phyloP scores from a whole-genome alignment of 1,140 invertebrate genomes.

The Scaptomyza graminum region DNA sequence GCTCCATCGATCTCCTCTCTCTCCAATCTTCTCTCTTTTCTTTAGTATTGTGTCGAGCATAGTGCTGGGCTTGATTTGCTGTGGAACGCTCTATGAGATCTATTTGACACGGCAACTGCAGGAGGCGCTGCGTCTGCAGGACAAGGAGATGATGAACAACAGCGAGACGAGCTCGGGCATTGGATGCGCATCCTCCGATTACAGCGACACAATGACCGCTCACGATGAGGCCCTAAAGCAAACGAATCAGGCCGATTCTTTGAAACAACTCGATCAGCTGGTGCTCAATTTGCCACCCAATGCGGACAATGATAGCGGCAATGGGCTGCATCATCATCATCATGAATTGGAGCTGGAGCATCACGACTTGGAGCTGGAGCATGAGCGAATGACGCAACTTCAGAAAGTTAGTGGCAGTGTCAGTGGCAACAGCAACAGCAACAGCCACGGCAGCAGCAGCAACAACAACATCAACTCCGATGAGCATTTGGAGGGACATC shows the following conservation, averaged over 20 bases:
- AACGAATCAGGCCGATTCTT: slow-evolving; percentile 56
- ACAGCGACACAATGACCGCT: slow-evolving; percentile 73
- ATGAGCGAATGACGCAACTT: slow-evolving; percentile 17
- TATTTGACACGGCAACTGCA: slow-evolving; percentile 84
- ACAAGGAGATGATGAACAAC: slow-evolving; percentile 82
- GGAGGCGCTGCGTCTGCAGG: slow-evolving; percentile 69
- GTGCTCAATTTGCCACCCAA: slow-evolving; percentile 74
- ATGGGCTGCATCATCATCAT: slow-evolving; percentile 82
- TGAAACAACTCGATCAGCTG: slow-evolving; percentile 76
- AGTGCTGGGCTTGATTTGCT: slow-evolving; percentile 86
- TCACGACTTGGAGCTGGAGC: not conserved
- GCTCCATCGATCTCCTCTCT: slow-evolving; percentile 1
- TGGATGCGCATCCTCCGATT: slow-evolving; percentile 84
- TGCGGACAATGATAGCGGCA: slow-evolving; percentile 66
- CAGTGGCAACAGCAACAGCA: slow-evolving; percentile 5
- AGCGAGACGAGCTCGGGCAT: slow-evolving; percentile 83
- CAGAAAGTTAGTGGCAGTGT: not conserved
- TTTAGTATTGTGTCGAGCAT: slow-evolving; percentile 86
- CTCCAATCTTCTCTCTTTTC: slow-evolving; percentile 24
- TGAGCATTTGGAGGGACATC: slow-evolving; percentile 85
- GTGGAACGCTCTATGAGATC: slow-evolving; percentile 87
- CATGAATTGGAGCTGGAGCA: slow-evolving; percentile 69
- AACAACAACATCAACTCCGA: slow-evolving; percentile 87
- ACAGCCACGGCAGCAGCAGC: not conserved
- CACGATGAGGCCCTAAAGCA: slow-evolving; percentile 67